A percentile compares a stretch with the other conserved stretches of the same genome.
Conservation (phyloP, 2,113 vertebrate genomes). For the Aegotheles bennettii region DNA sequence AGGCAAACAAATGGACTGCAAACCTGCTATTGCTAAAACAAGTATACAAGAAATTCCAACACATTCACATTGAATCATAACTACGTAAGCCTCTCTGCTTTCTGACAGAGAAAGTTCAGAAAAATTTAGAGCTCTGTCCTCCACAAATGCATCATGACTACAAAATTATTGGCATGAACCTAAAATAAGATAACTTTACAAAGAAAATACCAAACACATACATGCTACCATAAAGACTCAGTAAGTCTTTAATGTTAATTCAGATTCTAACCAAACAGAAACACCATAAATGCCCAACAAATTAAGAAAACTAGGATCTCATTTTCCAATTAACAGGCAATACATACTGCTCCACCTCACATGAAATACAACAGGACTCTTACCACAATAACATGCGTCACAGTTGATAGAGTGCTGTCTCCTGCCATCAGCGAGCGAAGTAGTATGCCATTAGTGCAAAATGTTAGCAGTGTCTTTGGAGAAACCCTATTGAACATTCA, state of each 20-base stretch:
- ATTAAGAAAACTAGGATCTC: background rate
- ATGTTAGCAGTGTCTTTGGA: constrained; percentile 91
- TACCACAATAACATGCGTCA: constrained; percentile 97
- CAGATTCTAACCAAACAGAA: background rate
- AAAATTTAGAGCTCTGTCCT: background rate
- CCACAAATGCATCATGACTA: background rate
- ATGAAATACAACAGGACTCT: constrained; percentile 47
- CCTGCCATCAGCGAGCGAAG: constrained; percentile 92
- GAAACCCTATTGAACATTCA: constrained; percentile 80
- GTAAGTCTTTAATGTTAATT: background rate
- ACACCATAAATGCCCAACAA: background rate
- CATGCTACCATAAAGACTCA: background rate
- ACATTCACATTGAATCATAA: rapidly evolving
- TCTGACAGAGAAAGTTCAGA: background rate
- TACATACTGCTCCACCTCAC: background rate
- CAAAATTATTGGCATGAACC: background rate
- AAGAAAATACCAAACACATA: background rate
- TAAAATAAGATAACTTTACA: background rate
- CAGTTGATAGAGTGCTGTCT: constrained; percentile 80
- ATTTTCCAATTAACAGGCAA: background rate
- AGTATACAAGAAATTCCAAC: background rate
- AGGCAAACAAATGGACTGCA: background rate
- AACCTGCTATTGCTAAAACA: background rate
- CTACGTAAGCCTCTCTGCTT: background rate
- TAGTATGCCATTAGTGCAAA: constrained; percentile 92